These are phyloP conservation scores for Smittia sp. DNA, from an alignment of 2,888 invertebrate genomes.

Conservation along the genomic window DNA sequence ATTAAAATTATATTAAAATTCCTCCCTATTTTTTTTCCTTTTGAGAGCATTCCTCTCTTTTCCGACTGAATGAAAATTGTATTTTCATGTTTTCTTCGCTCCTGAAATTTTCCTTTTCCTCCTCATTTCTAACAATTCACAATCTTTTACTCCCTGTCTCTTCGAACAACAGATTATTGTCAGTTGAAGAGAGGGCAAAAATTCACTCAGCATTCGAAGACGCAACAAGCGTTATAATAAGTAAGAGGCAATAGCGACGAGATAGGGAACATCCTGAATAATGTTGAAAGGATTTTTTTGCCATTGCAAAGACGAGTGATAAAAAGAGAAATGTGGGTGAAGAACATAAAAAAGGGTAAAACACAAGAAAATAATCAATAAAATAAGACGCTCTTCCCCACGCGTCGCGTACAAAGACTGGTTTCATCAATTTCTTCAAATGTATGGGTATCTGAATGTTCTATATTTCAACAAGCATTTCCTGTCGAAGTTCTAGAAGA, in stretches of 20 bases:
- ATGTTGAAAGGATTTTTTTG: conserved; percentile 8
- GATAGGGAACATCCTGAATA: background rate
- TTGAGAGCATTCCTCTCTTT: conserved; percentile 5
- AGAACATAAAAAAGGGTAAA: conserved; percentile 21
- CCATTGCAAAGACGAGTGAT: background rate
- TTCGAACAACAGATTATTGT: conserved; percentile 6
- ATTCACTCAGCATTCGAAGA: background rate
- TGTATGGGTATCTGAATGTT: too few relatives aligned
- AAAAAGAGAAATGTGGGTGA: background rate
- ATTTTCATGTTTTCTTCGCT: background rate
- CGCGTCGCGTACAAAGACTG: too few relatives aligned
- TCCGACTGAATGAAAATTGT: conserved; percentile 35
- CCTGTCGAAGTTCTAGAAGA: too few relatives aligned
- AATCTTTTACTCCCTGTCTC: background rate
- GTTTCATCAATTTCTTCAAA: too few relatives aligned
- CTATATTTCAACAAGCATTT: too few relatives aligned
- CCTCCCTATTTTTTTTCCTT: conserved; percentile 16
- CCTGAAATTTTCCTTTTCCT: background rate
- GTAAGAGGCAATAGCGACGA: background rate
- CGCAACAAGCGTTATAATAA: background rate
- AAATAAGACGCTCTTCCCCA: background rate
- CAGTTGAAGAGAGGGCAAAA: conserved; percentile 12
- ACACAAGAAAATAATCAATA: conserved; percentile 35
- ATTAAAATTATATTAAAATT: conserved; percentile 42
- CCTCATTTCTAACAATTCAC: background rate